A percentile compares a stretch with the other conserved stretches of the same genome.
Evolutionary conservation across 2,113 vertebrate genomes (phyloP).

Genomic region (Myotis lucifugus): DNA sequence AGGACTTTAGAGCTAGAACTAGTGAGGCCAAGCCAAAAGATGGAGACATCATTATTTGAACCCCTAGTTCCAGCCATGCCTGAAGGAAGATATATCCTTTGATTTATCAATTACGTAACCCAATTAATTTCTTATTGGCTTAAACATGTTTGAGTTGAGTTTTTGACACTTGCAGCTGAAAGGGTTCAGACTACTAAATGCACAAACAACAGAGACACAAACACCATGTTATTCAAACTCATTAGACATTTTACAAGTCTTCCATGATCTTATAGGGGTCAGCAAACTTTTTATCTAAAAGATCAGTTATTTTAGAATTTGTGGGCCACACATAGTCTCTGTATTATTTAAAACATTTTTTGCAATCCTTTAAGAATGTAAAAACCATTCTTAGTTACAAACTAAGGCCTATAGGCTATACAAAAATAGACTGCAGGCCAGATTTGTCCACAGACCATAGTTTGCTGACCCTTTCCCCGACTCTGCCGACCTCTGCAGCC

Average conservation of each 20-base stretch:
- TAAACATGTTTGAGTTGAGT: neutral
- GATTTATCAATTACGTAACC: neutral
- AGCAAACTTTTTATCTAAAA: conserved; percentile 23
- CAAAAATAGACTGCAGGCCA: conserved; percentile 3
- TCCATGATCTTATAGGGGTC: neutral
- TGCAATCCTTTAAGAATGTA: neutral
- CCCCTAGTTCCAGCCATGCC: neutral
- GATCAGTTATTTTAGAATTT: conserved; percentile 30
- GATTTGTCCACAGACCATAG: neutral
- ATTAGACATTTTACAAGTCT: neutral
- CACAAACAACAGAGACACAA: conserved; percentile 60
- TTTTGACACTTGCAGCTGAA: conserved; percentile 27
- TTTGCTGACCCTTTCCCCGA: neutral
- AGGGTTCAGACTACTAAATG: conserved; percentile 22
- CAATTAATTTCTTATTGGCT: conserved; percentile 25
- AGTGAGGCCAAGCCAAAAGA: neutral
- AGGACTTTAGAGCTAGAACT: neutral
- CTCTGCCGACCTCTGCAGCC: neutral
- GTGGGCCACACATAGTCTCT: neutral
- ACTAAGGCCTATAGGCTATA: neutral
- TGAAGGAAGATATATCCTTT: neutral
- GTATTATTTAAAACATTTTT: neutral
- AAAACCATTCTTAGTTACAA: neutral
- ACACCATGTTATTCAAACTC: conserved; percentile 38
- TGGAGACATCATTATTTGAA: neutral